Evolutionary conservation across 1,140 invertebrate genomes (phyloP), one percentile per base, ranked within the genome.

Genomic region (Scaptodrosophila lebanonensis): DNA sequence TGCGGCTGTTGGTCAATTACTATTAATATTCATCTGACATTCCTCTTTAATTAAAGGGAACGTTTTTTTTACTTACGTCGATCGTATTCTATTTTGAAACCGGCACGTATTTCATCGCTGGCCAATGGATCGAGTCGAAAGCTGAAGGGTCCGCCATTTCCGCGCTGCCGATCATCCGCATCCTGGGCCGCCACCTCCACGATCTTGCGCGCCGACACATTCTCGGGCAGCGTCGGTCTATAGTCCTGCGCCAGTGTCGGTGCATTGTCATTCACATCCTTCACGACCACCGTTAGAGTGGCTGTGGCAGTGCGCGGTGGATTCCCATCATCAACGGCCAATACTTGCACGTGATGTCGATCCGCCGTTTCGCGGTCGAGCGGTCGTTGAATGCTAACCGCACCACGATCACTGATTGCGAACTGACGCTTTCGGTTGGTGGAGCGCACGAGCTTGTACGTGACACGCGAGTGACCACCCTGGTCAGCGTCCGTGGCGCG

Each of bases 221-320:
- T 90, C 76, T 93, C 91, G 29, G 89, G 88, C 8, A 92, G 83
- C 6, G 92, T 89, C 1, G 92, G 91, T 20, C 89, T 88, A 67
- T 92, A 92, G 50, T 91, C 89, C 64, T 91, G 86, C 0, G 88
- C 83, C 65, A 91, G 89, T 3, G 77, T 86, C 1, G 91, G 91
- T 0, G 88, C 87, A 85, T 89, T 93, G 61, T 93, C 93, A 66
- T 93, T 93, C 16, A 93, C 90, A 83, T 93, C 92, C 42, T 88
- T 88, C 1, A 93, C 90, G 38, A 89, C 88, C 0, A 93, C 90
- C 0, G 89, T 90, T 8, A 93, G 84, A 1, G 91, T 93, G 1
- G 91, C 92, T 1, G 91, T 92, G 0, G 92, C 91, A 4, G 91
- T 93, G 59, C 90, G 89, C 9, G 91, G 82, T 8, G 91, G 91